phyloP scores from a whole-genome alignment of 2,797 vertebrate genomes.

The Pteropus rufus region DNA sequence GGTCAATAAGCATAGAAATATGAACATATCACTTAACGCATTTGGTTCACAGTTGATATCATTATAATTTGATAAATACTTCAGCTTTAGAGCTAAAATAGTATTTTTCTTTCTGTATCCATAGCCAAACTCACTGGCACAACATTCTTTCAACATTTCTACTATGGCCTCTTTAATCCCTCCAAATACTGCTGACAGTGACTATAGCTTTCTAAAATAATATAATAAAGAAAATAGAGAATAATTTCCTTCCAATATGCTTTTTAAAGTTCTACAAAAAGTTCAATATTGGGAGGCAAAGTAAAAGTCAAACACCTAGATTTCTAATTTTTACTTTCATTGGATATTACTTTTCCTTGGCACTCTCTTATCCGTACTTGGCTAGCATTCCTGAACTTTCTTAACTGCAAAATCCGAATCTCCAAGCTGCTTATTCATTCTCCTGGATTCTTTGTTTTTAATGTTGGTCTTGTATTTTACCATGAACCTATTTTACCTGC shows the following conservation, averaged over 20 bases:
- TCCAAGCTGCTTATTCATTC: slow-evolving; percentile 50
- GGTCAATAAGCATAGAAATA: not conserved
- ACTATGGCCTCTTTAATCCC: not conserved
- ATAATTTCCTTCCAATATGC: not conserved
- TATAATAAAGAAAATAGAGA: slow-evolving; percentile 3
- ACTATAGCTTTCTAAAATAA: not conserved
- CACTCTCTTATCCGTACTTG: slow-evolving; percentile 59
- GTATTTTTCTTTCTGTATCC: not conserved
- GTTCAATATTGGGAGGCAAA: not conserved
- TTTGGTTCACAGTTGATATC: not conserved
- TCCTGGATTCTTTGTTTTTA: slow-evolving; percentile 10
- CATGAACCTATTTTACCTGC: not conserved
- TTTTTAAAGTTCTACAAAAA: slow-evolving; percentile 38
- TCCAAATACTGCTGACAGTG: not conserved
- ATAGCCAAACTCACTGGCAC: not conserved
- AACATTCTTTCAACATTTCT: slow-evolving; percentile 19
- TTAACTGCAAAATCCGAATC: slow-evolving; percentile 56
- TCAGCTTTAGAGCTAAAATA: not conserved
- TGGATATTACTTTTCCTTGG: slow-evolving; percentile 52
- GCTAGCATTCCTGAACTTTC: slow-evolving; percentile 56
- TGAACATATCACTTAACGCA: not conserved
- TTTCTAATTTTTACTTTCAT: not conserved
- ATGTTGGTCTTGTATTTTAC: not conserved
- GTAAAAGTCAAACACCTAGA: slow-evolving; percentile 43
- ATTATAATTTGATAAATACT: not conserved